phyloP scores from a whole-genome alignment of 2,113 vertebrate species.

The Nematolebias whitei region DNA sequence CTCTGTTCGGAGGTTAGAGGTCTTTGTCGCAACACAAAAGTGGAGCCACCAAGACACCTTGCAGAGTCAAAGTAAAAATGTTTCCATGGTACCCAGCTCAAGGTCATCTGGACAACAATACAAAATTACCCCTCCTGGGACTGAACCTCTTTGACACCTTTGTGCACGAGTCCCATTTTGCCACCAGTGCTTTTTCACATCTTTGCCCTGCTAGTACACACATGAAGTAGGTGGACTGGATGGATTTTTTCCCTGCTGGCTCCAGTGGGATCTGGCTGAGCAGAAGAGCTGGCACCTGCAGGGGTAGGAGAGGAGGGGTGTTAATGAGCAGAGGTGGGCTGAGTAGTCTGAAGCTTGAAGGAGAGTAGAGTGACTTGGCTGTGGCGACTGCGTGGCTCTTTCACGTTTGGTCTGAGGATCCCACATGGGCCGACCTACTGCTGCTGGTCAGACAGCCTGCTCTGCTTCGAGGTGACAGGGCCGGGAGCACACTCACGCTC shows the following conservation, averaged over 20 bases:
- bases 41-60: conserved; percentile 61
- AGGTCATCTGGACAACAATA: conserved; percentile 73
- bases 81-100: conserved; percentile 71
- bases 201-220: conserved; percentile 31
- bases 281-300: conserved; percentile 66
- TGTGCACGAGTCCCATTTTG: conserved; percentile 56
- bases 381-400: conserved; percentile 57
- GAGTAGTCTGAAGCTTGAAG: conserved; percentile 75
- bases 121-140: conserved; percentile 66
- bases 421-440: conserved; percentile 67
- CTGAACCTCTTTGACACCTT: conserved; percentile 65
- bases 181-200: conserved; percentile 67
- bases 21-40: conserved; percentile 55
- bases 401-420: conserved; percentile 67
- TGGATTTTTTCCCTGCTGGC: conserved; percentile 42
- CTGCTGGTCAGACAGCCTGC: conserved; percentile 73
- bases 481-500: conserved; percentile 73
- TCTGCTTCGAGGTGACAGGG: conserved; percentile 56
- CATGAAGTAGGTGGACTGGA: conserved; percentile 54
- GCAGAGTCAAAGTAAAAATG: conserved; percentile 56
- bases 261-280: conserved; percentile 65
- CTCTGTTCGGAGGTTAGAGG: conserved; percentile 70
- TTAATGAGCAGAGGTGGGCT: conserved; percentile 38
- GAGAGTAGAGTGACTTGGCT: conserved; percentile 68
- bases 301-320: conserved; percentile 37